These are phyloP conservation scores for Cryptomyrus ogoouensis DNA, from an alignment of 2,113 vertebrate species.

Conservation along the genomic window DNA sequence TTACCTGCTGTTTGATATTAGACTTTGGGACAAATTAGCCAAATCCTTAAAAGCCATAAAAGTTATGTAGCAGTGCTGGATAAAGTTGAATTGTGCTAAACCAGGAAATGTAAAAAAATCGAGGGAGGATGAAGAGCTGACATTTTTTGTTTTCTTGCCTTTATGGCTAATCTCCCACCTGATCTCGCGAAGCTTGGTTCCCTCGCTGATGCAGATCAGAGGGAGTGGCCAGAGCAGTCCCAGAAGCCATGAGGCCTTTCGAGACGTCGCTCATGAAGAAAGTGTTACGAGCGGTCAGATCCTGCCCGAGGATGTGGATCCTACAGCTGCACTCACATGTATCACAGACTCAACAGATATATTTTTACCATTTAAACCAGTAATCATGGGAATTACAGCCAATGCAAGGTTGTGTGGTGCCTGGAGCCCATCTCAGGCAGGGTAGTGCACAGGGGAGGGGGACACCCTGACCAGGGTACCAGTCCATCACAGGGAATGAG, in stretches of 20 bases:
- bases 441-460: background rate
- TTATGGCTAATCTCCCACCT: slow-evolving; percentile 9
- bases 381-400: background rate
- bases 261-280: slow-evolving; percentile 30
- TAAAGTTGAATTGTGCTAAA: background rate
- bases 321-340: slow-evolving; percentile 21
- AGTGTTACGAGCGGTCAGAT: slow-evolving; percentile 18
- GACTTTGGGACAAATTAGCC: background rate
- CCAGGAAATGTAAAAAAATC: background rate
- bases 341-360: slow-evolving; percentile 18
- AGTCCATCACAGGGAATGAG: background rate
- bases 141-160: background rate
- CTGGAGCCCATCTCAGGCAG: background rate
- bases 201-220: slow-evolving; percentile 28
- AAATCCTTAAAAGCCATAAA: background rate
- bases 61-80: background rate
- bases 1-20: background rate
- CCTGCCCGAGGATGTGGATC: slow-evolving; percentile 10
- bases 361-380: background rate
- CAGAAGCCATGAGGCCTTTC: slow-evolving; percentile 27
- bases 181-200: slow-evolving; percentile 35
- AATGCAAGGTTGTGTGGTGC: background rate
- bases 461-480: background rate
- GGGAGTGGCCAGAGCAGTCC: background rate
- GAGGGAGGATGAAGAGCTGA: background rate